phyloP scores from a whole-genome alignment of 2,797 vertebrate species.

The Apogon talboti region DNA sequence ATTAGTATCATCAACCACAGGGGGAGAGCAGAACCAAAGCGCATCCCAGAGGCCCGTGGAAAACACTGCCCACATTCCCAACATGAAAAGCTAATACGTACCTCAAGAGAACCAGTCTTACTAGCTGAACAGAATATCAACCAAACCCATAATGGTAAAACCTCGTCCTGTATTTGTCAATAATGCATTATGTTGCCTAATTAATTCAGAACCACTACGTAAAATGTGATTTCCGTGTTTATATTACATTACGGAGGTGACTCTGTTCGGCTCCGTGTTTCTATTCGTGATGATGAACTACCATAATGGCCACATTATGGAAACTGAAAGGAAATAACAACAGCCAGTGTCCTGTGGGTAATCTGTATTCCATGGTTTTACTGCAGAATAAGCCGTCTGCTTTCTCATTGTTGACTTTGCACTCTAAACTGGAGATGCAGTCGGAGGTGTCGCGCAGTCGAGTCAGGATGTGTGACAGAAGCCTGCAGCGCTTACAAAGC shows the following conservation, averaged over 20 bases:
- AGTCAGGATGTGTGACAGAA: constrained; percentile 59
- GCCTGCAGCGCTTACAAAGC: constrained; percentile 66
- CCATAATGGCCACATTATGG: constrained; percentile 65
- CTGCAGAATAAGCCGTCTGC: constrained; percentile 53
- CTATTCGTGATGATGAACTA: constrained; percentile 50
- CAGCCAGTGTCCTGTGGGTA: constrained; percentile 35
- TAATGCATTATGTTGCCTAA: constrained; percentile 47
- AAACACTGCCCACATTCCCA: constrained; percentile 35
- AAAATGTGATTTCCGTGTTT: constrained; percentile 49
- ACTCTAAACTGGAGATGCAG: constrained; percentile 56
- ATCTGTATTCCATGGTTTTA: constrained; percentile 58
- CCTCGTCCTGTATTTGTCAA: constrained; percentile 25
- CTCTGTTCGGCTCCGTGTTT: constrained; percentile 46
- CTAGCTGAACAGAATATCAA: constrained; percentile 39
- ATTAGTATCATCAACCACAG: constrained; percentile 60
- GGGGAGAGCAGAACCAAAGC: constrained; percentile 43
- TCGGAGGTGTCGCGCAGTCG: constrained; percentile 37
- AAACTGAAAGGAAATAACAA: constrained; percentile 61
- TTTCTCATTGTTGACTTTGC: constrained; percentile 56
- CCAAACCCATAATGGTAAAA: constrained; percentile 36
- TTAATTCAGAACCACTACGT: constrained; percentile 46
- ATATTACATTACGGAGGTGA: constrained; percentile 41
- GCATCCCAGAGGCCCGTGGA: constrained; percentile 41
- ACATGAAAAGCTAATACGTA: constrained; percentile 31
- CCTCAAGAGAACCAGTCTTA: constrained; percentile 8